Evolutionary conservation across 2,113 vertebrate genomes (phyloP).

Genomic region (Plecturocebus donacophilus): DNA sequence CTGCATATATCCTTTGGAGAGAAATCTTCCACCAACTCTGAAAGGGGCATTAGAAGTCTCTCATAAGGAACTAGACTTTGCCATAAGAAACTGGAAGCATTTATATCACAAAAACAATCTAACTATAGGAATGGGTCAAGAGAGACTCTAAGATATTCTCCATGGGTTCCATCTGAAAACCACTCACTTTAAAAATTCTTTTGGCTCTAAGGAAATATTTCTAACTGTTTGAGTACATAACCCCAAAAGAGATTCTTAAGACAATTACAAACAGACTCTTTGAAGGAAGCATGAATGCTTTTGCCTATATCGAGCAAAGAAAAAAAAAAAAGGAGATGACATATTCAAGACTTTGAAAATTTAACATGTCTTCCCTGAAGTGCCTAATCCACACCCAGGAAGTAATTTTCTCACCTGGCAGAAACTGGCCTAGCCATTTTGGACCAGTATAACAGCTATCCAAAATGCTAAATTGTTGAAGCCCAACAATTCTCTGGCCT

Average conservation of each 20-base stretch:
- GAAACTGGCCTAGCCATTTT: not conserved
- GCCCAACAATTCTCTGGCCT: not conserved
- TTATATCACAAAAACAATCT: not conserved
- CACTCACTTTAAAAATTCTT: not conserved
- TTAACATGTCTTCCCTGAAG: not conserved
- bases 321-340: not conserved
- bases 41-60: not conserved
- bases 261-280: not conserved
- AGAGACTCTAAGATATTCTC: not conserved
- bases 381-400: not conserved
- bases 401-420: not conserved
- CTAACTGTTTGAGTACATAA: not conserved
- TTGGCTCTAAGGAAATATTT: not conserved
- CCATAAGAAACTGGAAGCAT: not conserved
- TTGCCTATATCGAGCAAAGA: not conserved
- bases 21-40: not conserved
- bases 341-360: not conserved
- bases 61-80: not conserved
- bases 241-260: conserved; percentile 5
- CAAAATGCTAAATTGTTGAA: not conserved
- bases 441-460: not conserved
- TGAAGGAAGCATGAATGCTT: not conserved
- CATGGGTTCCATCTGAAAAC: not conserved
- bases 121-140: not conserved
- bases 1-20: not conserved